Evolutionary conservation across 2,797 vertebrate species (phyloP).

Genomic region (Toxotes lorentzi): DNA sequence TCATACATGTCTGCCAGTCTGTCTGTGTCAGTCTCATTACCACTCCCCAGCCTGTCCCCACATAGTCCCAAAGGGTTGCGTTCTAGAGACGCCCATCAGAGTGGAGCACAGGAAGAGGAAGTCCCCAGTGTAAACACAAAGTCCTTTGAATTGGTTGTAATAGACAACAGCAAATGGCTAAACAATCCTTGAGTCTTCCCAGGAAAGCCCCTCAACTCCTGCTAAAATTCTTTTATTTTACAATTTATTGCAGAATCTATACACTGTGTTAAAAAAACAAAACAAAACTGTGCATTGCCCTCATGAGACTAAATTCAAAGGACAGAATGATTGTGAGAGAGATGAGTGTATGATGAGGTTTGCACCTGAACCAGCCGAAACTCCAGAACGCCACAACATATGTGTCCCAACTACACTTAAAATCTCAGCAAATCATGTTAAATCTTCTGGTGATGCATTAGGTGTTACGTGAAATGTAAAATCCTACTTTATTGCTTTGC

Average conservation of each 20-base stretch:
- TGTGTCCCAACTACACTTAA: not conserved
- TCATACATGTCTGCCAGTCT: slow-evolving; percentile 52
- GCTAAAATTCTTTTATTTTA: not conserved
- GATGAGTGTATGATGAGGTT: not conserved
- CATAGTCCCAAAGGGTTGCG: slow-evolving; percentile 59
- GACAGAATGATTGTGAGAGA: not conserved
- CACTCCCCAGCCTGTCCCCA: slow-evolving; percentile 54
- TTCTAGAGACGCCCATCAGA: slow-evolving; percentile 77
- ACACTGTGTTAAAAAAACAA: no score
- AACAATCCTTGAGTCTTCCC: slow-evolving; percentile 31
- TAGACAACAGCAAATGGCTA: slow-evolving; percentile 43
- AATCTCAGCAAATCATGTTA: not conserved
- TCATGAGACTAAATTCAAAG: not conserved
- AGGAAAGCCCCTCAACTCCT: slow-evolving; percentile 18
- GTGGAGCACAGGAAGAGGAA: slow-evolving; percentile 75
- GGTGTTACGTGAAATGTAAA: not conserved
- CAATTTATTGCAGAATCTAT: not conserved
- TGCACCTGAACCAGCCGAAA: no score
- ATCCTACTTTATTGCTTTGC: not conserved
- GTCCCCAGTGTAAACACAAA: slow-evolving; percentile 75
- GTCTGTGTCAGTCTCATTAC: slow-evolving; percentile 69
- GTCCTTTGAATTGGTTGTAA: slow-evolving; percentile 68
- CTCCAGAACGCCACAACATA: not conserved
- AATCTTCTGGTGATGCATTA: not conserved
- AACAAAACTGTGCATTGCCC: no score